Base-by-base conservation (phyloP, 2,888 invertebrate genomes). In the Diadromus collaris region DNA sequence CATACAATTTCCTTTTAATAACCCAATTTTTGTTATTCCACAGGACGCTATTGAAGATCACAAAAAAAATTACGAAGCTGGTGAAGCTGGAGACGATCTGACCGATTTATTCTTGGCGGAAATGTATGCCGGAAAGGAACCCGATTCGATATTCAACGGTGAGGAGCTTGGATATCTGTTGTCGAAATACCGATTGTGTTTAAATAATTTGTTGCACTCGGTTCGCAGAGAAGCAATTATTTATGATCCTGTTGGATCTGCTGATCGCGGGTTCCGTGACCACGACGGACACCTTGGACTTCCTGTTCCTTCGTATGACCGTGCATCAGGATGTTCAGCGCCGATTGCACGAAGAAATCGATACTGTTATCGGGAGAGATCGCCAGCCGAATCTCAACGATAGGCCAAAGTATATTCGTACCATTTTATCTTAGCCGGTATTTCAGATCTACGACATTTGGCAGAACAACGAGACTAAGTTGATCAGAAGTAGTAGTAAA, bases 191-290 rank as follows among this genome's bases (percentile, higher is more conserved):
- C n/a, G 16, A 9, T 54, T 61, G 32, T 34, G 19, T 16, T 0
- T 13, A 1, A 5, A 24, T 29, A 67, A 67, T 38, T 16, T 16
- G 1, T 4, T 41, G 13, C n/a, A 16, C 76, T 73, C 81, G 54
- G 29, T 90, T 93, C 88, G 87, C 89, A 93, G 94, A 94, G 75
- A 93, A 93, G 6, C 94, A 95, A 85, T 87, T 95, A 67, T 90
- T 94, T 5, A 93, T 95, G 92, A 92, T 94, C 5, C 93, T 95
- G 82, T 86, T 95, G 72, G 95, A 95, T 87, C 91, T 95, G 60
- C 94, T 95, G 83, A 93, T 95, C 84, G 95, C 94, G 6, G 95
- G 95, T 2, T 92, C 93, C 0, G 92, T 93, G 82, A 95, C 95
- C 0, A 95, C 95, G 0, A 93, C 94, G 76, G 92, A 91, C 46